A percentile compares a stretch with the other conserved stretches of the same genome.
Conservation (phyloP, 2,888 invertebrate species). For the Heliothis peltigera region DNA sequence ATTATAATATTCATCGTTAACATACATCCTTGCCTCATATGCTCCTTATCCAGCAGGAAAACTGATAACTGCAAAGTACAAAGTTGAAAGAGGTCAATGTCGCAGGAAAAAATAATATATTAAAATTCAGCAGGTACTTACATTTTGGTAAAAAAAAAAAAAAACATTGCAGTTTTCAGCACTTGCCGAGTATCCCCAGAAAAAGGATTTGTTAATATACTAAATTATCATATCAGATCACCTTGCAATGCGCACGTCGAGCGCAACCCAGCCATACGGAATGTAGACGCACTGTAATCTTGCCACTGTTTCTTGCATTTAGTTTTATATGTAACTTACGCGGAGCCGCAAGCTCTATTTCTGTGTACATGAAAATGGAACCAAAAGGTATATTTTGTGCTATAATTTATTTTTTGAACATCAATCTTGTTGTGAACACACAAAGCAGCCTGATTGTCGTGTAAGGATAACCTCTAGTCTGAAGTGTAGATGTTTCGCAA, state of each 20-base stretch:
- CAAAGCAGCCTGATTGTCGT: slow-evolving; percentile 44
- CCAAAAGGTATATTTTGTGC: slow-evolving; percentile 55
- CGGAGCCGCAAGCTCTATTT: slow-evolving; percentile 21
- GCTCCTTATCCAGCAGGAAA: neutral
- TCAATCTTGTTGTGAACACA: slow-evolving; percentile 20
- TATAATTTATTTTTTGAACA: slow-evolving; percentile 55
- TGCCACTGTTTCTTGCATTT: slow-evolving; percentile 84
- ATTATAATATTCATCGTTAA: slow-evolving; percentile 8
- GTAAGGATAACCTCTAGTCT: slow-evolving; percentile 63
- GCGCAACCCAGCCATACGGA: slow-evolving; percentile 18
- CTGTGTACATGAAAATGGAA: slow-evolving; percentile 44
- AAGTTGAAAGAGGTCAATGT: too few relatives aligned
- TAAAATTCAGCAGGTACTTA: neutral
- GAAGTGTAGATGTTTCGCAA: slow-evolving; percentile 48
- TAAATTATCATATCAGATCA: neutral
- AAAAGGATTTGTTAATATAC: slow-evolving; percentile 10
- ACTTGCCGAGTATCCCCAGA: neutral
- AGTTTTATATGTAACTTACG: slow-evolving; percentile 64
- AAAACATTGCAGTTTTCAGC: neutral
- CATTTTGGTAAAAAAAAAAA: neutral
- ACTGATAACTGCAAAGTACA: slow-evolving; percentile 7
- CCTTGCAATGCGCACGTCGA: slow-evolving; percentile 1
- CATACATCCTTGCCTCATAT: neutral
- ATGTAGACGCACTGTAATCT: slow-evolving; percentile 67
- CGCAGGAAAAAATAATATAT: too few relatives aligned